Evolutionary conservation across 2,113 vertebrate species (phyloP), one percentile per base, ranked within the genome.

Genomic region (Perca schrenkii): DNA sequence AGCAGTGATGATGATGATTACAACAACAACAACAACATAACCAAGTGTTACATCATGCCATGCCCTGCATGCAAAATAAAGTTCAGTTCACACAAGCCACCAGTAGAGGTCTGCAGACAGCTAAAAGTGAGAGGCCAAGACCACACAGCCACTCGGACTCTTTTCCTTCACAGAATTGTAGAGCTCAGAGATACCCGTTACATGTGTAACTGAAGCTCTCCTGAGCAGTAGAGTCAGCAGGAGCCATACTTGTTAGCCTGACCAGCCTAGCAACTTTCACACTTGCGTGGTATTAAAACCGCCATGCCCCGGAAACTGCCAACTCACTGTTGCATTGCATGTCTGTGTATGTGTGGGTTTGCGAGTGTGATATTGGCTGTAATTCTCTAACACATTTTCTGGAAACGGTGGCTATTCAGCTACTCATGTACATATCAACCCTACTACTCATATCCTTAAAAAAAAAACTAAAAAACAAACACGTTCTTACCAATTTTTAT

Each of bases 61-160:
- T 61, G 4, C 31, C 58, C 66, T 62, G 77, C 31, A 22, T 34
- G 16, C 19, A 77, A 13, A 53, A 40, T 17, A 4, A 28, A 22
- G 16, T 43, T 43, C 76, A 70, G 69, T 82, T 76, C 49, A 60
- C 40, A 71, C 6, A 34, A 53, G 13, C 4, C 36, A 62, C 93
- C 91, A 89, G 47, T 56, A 88, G 91, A 76, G 79, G 86, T 50
- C 86, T 22, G 43, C 72, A 87, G 5, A 75, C 6, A 28, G 74
- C 68, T 28, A 54, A 6, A 72, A 50, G 25, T 49, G 43, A 62
- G 13, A 12, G 1, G n/a, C 15, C 6, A 12, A 16, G 11, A 56
- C 62, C 46, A 74, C 19, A 58, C 25, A 19, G 21, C 6, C 57
- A 58, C 21, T 8, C 67, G 7, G 31, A 22, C 28, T 14, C 28